Conservation (phyloP, 2,113 vertebrate species). For the Lota lota region DNA sequence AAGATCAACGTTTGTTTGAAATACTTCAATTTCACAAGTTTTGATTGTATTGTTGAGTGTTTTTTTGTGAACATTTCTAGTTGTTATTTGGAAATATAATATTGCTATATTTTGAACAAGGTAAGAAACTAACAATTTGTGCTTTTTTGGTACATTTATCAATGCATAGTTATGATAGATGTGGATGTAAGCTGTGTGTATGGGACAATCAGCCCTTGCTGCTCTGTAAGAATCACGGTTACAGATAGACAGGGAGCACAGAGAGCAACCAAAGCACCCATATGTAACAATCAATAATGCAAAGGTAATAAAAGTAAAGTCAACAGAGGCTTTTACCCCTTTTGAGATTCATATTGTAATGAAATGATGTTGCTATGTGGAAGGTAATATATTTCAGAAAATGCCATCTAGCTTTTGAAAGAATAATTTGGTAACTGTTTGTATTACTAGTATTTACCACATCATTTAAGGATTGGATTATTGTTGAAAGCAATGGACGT, state of each 20-base stretch:
- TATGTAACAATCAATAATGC: slow-evolving; percentile 37
- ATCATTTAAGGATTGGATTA: slow-evolving; percentile 48
- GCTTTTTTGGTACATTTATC: slow-evolving; percentile 62
- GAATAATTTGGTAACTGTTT: slow-evolving; percentile 5
- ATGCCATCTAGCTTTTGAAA: no score
- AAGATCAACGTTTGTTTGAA: slow-evolving; percentile 43
- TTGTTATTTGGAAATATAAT: slow-evolving; percentile 47
- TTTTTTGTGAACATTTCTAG: slow-evolving; percentile 57
- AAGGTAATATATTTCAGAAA: neutral
- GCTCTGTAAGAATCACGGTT: slow-evolving; percentile 37
- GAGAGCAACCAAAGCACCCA: slow-evolving; percentile 55
- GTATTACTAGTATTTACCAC: slow-evolving; percentile 40
- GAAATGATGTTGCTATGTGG: slow-evolving; percentile 7
- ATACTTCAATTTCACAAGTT: slow-evolving; percentile 48
- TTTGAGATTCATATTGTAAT: neutral
- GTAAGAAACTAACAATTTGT: slow-evolving; percentile 1
- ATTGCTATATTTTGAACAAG: slow-evolving; percentile 37
- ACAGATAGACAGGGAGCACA: slow-evolving; percentile 45
- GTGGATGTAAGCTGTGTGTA: slow-evolving; percentile 32
- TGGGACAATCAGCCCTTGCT: slow-evolving; percentile 60
- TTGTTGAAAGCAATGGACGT: slow-evolving; percentile 47
- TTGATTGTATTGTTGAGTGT: slow-evolving; percentile 58
- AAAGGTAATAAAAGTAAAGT: slow-evolving; percentile 2
- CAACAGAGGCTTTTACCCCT: neutral
- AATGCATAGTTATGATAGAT: slow-evolving; percentile 5